Base-by-base conservation (phyloP, 2,797 vertebrate species). In the Microchirus variegatus region DNA sequence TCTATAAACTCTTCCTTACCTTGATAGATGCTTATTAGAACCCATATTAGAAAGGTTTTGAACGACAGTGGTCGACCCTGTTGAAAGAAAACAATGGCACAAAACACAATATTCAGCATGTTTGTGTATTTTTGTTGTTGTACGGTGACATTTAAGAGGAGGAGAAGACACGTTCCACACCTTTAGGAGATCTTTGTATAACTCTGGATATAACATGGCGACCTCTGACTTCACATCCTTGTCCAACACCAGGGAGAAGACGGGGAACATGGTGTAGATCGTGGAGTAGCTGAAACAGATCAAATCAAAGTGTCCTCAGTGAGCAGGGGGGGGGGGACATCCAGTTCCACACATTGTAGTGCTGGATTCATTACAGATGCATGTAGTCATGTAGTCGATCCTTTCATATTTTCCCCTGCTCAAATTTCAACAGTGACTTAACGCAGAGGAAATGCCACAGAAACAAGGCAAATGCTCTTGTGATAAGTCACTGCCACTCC, bases 141-240 rank as follows among this genome's bases (percentile, higher is more conserved):
- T 31, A 8, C 31, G 1, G 7, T 19, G 45, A 4, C 16, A 43
- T 10, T 59, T 5, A 9, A 38, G 44, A 17, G 41, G 44, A 17
- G 41, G 41, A n/a, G 12, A 16, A 13, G 46, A 8, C 38, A 56
- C 2, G 37, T 56, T 11, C 11, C 15, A 40, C 66, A 99, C 98
- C 96, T 99, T 99, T 44, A 98, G 85, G n/a, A 99, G 95, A 82
- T 99, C 98, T 86, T 99, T 99, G 87, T 99, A 99, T 59, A 99
- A 89, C 74, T 99, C 98, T 22, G 98, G 98, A 64, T 99, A 99
- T 16, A 99, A 85, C 97, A 99, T 99, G 51, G 98, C 98, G 1
- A 99, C 97, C 81, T 99, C 98, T 0, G 98, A 98, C 81, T 99
- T 98, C 1, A 99, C 98, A 46, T 99, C 98, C 81, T 98, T 99